Evolutionary conservation across 2,797 vertebrate species (phyloP).

Genomic region (Pseudopleuronectes americanus): DNA sequence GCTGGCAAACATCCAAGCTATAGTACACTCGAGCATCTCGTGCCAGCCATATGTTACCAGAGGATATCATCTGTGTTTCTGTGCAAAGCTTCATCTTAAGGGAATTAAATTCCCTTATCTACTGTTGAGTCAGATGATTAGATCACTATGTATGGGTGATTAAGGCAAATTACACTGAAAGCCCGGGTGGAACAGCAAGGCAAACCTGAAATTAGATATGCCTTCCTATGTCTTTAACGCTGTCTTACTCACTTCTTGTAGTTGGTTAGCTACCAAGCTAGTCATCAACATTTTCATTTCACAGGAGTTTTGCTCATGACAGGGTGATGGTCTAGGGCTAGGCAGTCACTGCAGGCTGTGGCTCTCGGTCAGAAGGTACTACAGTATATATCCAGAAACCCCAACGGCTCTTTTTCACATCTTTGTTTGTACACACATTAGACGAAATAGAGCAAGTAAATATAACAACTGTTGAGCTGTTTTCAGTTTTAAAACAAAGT

Average conservation of each 20-base stretch:
- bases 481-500: not conserved
- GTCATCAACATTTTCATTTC: not conserved
- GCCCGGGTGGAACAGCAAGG: not conserved
- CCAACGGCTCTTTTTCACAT: not conserved
- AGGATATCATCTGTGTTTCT: conserved; percentile 48
- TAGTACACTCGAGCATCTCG: conserved; percentile 39
- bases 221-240: not conserved
- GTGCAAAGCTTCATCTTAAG: conserved; percentile 32
- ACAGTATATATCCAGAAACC: not conserved
- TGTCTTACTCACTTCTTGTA: not conserved
- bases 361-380: no score
- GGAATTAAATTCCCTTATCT: conserved; percentile 32
- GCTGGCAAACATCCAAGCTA: conserved; percentile 45
- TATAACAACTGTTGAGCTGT: not conserved
- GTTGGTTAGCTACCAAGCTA: not conserved
- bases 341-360: not conserved
- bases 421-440: not conserved
- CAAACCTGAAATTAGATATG: not conserved
- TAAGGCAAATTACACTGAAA: conserved; percentile 19
- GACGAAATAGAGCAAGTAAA: not conserved
- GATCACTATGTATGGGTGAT: conserved; percentile 27
- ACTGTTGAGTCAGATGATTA: conserved; percentile 24
- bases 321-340: not conserved
- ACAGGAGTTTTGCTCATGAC: not conserved
- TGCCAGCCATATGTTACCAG: conserved; percentile 52